These are phyloP conservation scores for Colletes collaris DNA, from an alignment of 2,888 invertebrate species.

Conservation along the genomic window DNA sequence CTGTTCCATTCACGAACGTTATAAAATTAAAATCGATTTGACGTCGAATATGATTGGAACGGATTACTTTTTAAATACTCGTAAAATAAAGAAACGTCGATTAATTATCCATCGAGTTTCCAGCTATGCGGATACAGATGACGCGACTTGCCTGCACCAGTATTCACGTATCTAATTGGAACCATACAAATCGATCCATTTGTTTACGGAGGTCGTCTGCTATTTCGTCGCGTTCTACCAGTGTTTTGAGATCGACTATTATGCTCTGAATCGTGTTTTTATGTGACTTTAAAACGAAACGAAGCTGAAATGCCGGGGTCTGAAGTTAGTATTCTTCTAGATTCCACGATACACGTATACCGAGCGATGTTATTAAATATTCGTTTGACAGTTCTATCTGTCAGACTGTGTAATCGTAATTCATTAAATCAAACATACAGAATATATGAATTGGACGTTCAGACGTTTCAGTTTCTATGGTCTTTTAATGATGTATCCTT, in stretches of 20 bases:
- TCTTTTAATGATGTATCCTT: not conserved
- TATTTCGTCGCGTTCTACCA: conserved; percentile 50
- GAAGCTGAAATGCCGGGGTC: conserved; percentile 70
- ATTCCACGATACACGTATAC: not conserved
- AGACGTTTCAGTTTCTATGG: not conserved
- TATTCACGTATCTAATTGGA: conserved; percentile 27
- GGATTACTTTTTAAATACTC: too few relatives aligned
- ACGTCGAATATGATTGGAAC: too few relatives aligned
- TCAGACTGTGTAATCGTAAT: conserved; percentile 36
- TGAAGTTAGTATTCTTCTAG: conserved; percentile 68
- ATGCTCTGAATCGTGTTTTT: conserved; percentile 64
- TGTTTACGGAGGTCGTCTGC: conserved; percentile 76
- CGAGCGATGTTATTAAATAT: conserved; percentile 17
- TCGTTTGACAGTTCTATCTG: conserved; percentile 46
- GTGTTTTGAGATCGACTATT: conserved; percentile 55
- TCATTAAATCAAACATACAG: not conserved
- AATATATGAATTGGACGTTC: not conserved
- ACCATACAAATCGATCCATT: conserved; percentile 72
- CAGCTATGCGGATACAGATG: conserved; percentile 16
- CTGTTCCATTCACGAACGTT: too few relatives aligned
- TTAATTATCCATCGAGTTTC: conserved; percentile 20
- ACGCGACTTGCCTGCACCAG: conserved; percentile 24
- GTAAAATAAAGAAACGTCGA: not conserved
- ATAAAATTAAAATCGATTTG: too few relatives aligned
- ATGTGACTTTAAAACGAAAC: conserved; percentile 53